Evolutionary conservation across 2,113 vertebrate genomes (phyloP).

Genomic region (Urocynchramus pylzowi): DNA sequence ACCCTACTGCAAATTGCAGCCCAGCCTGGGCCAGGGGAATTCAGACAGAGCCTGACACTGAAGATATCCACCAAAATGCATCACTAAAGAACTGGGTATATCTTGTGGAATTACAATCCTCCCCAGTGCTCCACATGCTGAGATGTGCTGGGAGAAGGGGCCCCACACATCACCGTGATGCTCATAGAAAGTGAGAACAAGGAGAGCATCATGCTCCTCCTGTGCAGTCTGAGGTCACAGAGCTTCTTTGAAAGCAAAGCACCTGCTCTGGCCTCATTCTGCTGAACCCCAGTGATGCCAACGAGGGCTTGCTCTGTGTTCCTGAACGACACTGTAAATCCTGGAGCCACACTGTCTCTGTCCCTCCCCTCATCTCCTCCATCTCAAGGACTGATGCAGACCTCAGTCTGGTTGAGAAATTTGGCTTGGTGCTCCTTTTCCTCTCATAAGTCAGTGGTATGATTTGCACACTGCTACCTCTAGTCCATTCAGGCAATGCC

Average conservation of each 20-base stretch:
- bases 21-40: not conserved
- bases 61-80: not conserved
- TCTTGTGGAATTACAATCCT: not conserved
- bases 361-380: not conserved
- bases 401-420: not conserved
- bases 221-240: accelerated
- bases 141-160: not conserved
- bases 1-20: not conserved
- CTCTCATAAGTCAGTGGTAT: not conserved
- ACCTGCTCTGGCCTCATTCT: not conserved
- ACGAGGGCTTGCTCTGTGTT: not conserved
- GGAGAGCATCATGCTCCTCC: not conserved
- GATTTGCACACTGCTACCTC: not conserved
- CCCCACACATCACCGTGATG: accelerated
- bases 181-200: not conserved
- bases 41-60: not conserved
- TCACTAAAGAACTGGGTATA: not conserved
- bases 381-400: not conserved
- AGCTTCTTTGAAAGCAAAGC: not conserved
- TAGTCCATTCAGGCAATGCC: not conserved
- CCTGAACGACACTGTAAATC: not conserved
- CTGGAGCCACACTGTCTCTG: accelerated
- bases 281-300: not conserved
- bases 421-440: not conserved
- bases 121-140: not conserved